These are phyloP conservation scores for Parauchenoglanis ngamensis DNA, from an alignment of 2,797 vertebrate genomes.

Conservation along the genomic window DNA sequence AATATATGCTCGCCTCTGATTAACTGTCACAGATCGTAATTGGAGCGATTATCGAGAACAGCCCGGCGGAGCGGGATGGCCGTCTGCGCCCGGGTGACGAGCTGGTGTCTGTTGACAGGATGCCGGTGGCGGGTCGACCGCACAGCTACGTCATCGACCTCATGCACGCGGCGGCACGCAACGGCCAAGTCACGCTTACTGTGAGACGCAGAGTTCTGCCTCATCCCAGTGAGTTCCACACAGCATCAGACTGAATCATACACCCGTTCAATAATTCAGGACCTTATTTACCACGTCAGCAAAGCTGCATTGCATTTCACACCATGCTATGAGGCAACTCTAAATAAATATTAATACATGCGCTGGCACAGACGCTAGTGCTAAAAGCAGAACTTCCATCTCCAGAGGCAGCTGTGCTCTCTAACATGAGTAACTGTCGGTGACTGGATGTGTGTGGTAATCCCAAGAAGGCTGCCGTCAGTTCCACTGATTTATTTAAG, in stretches of 20 bases:
- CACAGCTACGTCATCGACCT: slow-evolving; percentile 99
- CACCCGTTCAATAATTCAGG: neutral
- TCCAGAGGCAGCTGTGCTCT: neutral
- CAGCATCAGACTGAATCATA: neutral
- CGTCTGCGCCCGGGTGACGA: slow-evolving; percentile 95
- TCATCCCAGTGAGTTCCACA: slow-evolving; percentile 56
- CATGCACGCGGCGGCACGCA: slow-evolving; percentile 97
- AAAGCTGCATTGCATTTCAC: neutral
- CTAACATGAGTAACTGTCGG: neutral
- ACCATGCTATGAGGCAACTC: neutral
- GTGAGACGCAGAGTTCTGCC: slow-evolving; percentile 92
- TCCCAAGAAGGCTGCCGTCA: neutral
- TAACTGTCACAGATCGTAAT: slow-evolving; percentile 89
- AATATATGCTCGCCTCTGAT: slow-evolving; percentile 3
- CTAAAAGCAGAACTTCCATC: neutral
- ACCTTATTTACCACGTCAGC: neutral
- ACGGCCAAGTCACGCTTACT: slow-evolving; percentile 96
- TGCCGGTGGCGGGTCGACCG: slow-evolving; percentile 94
- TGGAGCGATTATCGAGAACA: slow-evolving; percentile 97
- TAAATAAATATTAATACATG: neutral
- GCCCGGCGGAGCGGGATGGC: slow-evolving; percentile 95
- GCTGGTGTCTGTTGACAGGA: slow-evolving; percentile 95
- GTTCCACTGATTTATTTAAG: neutral
- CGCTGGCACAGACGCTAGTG: neutral
- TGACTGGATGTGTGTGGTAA: neutral